Percentiles rank a stretch among this genome's conserved stretches.
Conservation (phyloP, 1,140 invertebrate genomes). For the Drosophila sucinea region DNA sequence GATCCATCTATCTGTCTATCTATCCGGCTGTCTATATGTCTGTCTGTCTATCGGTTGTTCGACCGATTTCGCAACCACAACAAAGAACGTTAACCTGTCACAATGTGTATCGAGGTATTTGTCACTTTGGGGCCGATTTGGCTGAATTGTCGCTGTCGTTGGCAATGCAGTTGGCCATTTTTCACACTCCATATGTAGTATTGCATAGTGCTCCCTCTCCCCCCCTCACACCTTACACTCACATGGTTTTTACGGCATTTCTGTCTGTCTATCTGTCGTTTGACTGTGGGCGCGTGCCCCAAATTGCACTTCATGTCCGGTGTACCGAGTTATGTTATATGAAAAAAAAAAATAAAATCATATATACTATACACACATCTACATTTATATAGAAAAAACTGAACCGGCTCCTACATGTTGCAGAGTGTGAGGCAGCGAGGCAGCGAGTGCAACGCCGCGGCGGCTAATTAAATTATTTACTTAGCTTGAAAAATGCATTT, state of each 20-base stretch:
- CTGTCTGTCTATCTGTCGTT: conserved; percentile 17
- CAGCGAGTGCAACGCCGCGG: conserved; percentile 3
- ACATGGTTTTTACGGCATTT: background rate
- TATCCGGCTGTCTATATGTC: conserved; percentile 18
- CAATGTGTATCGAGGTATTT: conserved; percentile 73
- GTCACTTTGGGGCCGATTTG: conserved; percentile 72
- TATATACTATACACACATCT: conserved; percentile 27
- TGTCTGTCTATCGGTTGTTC: conserved; percentile 45
- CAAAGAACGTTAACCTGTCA: conserved; percentile 68
- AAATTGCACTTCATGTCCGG: conserved; percentile 71
- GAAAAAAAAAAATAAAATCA: conserved; percentile 26
- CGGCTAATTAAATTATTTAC: conserved; percentile 76
- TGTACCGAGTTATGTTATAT: conserved; percentile 26
- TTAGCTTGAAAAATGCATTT: conserved; percentile 40
- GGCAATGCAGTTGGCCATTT: conserved; percentile 76
- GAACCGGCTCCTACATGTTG: conserved; percentile 2
- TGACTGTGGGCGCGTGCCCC: conserved; percentile 70
- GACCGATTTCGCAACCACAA: conserved; percentile 67
- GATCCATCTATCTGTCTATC: conserved; percentile 26
- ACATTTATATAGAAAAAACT: conserved; percentile 31
- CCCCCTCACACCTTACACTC: background rate
- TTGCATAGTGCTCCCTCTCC: background rate
- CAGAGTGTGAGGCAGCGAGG: too few species aligned
- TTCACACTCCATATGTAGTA: conserved; percentile 62
- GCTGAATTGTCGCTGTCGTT: conserved; percentile 50